Evolutionary conservation across 2,888 invertebrate genomes (phyloP).

Genomic region (Sinelater perroti): DNA sequence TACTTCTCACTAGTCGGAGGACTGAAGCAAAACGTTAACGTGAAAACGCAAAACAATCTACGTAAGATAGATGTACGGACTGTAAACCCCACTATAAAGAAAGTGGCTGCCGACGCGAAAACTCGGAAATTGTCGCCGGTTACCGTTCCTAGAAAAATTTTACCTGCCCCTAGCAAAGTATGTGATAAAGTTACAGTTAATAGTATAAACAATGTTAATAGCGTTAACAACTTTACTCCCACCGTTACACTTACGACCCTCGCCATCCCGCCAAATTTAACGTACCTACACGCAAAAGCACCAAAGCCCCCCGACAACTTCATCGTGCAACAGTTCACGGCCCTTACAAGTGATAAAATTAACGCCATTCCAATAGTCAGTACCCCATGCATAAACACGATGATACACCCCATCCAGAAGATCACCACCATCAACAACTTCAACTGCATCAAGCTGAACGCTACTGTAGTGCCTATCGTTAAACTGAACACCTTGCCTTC

Average conservation of each 20-base stretch:
- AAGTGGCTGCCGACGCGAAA: constrained; percentile 46
- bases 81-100: constrained; percentile 57
- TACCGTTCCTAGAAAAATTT: constrained; percentile 58
- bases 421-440: constrained; percentile 57
- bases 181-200: constrained; percentile 50
- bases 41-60: constrained; percentile 45
- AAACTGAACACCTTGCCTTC: constrained; percentile 57
- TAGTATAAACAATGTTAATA: constrained; percentile 42
- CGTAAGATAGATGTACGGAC: constrained; percentile 54
- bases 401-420: constrained; percentile 57
- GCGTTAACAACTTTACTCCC: constrained; percentile 54
- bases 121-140: constrained; percentile 52
- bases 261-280: constrained; percentile 56
- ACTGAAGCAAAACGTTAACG: constrained; percentile 44
- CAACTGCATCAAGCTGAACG: constrained; percentile 60
- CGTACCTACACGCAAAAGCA: constrained; percentile 59
- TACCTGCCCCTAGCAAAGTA: constrained; percentile 59
- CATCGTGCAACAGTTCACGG: constrained; percentile 56
- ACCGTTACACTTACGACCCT: constrained; percentile 57
- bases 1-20: constrained; percentile 51
- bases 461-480: constrained; percentile 61
- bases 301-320: constrained; percentile 57
- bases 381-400: constrained; percentile 55
- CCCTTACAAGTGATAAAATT: constrained; percentile 54
- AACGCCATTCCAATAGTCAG: constrained; percentile 56